Evolutionary conservation across 1,140 invertebrate species (phyloP).

Genomic region (Sycobia sp.): DNA sequence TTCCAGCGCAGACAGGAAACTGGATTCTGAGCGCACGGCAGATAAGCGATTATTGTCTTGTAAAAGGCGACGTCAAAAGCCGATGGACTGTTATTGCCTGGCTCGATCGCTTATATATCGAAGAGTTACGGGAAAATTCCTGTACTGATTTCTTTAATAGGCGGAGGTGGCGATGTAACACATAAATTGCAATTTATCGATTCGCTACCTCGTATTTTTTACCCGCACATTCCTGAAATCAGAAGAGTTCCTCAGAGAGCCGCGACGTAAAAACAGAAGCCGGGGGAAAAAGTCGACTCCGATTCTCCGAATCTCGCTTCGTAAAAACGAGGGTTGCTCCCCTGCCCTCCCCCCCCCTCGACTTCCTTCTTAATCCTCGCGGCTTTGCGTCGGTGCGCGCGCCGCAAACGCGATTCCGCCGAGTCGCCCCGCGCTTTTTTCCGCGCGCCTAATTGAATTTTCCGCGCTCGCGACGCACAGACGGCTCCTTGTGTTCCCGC

Average conservation of each 20-base stretch:
- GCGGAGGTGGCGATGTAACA: too few species aligned
- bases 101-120: too few species aligned
- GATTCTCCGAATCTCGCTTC: background rate
- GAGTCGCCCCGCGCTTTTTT: background rate
- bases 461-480: conserved; percentile 1
- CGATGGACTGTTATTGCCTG: background rate
- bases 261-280: background rate
- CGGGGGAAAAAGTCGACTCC: background rate
- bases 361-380: too few species aligned
- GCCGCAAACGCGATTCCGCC: too few species aligned
- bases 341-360: background rate
- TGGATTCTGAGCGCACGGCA: background rate
- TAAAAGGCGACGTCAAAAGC: conserved; percentile 8
- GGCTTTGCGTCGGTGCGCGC: too few species aligned
- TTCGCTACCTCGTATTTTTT: too few species aligned
- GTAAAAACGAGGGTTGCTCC: background rate
- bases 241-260: too few species aligned
- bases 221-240: too few species aligned
- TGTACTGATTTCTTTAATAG: too few species aligned
- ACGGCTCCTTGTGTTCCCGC: conserved; percentile 7
- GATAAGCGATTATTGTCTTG: conserved; percentile 19
- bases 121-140: too few species aligned
- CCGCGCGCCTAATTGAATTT: conserved; percentile 5
- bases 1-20: background rate
- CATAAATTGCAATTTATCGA: too few species aligned